Conservation (phyloP, 2,888 invertebrate species). For the Stegana nigrithorax region DNA sequence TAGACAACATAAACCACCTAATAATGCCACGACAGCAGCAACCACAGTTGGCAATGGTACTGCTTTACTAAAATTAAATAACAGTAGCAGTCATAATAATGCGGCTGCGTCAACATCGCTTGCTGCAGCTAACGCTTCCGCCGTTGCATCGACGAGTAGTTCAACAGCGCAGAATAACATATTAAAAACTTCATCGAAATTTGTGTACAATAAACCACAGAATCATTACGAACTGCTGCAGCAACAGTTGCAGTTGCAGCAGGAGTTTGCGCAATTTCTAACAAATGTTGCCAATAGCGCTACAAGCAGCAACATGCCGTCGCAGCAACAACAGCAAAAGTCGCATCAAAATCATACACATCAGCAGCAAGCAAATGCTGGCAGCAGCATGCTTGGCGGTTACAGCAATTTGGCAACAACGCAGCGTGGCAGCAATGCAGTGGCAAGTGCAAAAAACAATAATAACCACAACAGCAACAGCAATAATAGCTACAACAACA, state of each 20-base stretch:
- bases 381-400: neutral
- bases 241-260: constrained; percentile 61
- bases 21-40: constrained; percentile 21
- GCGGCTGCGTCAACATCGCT: neutral
- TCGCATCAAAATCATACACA: constrained; percentile 15
- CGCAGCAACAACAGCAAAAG: constrained; percentile 20
- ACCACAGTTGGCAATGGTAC: constrained; percentile 21
- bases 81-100: constrained; percentile 14
- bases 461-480: neutral
- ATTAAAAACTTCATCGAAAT: constrained; percentile 60
- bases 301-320: too few relatives aligned
- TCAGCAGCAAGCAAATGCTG: constrained; percentile 13
- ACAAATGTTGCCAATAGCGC: constrained; percentile 56
- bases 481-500: too few relatives aligned
- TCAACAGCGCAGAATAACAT: constrained; percentile 38
- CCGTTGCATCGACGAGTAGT: constrained; percentile 30
- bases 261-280: constrained; percentile 61
- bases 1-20: constrained; percentile 31
- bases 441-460: neutral
- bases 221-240: constrained; percentile 61
- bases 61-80: constrained; percentile 28
- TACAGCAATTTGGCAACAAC: constrained; percentile 15
- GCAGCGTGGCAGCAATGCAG: constrained; percentile 5
- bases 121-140: constrained; percentile 22
- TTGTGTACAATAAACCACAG: constrained; percentile 63